Percentiles rank a stretch among this genome's conserved stretches.
These are phyloP conservation scores for Lutjanus campechanus DNA, from an alignment of 2,797 vertebrate genomes.

Conservation along the genomic window DNA sequence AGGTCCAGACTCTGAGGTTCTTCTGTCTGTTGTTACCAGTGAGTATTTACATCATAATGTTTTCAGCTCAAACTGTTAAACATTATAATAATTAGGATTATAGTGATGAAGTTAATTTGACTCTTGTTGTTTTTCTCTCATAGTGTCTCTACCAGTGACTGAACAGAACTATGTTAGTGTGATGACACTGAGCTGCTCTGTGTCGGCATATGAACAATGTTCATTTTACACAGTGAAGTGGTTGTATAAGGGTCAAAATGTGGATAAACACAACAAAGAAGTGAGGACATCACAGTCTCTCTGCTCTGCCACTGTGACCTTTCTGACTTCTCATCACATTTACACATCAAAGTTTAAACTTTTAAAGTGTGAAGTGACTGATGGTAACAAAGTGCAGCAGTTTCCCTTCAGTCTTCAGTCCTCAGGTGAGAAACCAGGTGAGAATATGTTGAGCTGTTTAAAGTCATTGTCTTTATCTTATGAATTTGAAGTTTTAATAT, in stretches of 20 bases:
- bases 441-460: too few relatives aligned
- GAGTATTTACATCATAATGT: neutral
- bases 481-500: neutral
- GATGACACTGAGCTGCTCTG: neutral
- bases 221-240: fast-evolving
- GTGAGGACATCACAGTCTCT: too few relatives aligned
- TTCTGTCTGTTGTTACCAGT: conserved; percentile 10
- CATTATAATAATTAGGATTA: neutral
- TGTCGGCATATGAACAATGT: fast-evolving
- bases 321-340: too few relatives aligned
- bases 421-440: too few relatives aligned
- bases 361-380: too few relatives aligned
- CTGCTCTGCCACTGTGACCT: neutral
- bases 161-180: fast-evolving
- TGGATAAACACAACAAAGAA: neutral
- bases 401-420: neutral
- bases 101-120: neutral
- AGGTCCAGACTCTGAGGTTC: fast-evolving
- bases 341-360: too few relatives aligned
- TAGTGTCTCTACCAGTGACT: conserved; percentile 32
- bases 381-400: too few relatives aligned
- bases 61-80: conserved; percentile 1
- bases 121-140: conserved; percentile 4
- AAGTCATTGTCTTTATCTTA: neutral
- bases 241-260: neutral